A percentile compares a stretch with the other conserved stretches of the same genome.
Conservation (phyloP, 2,888 invertebrate species). For the Aricia artaxerxes region DNA sequence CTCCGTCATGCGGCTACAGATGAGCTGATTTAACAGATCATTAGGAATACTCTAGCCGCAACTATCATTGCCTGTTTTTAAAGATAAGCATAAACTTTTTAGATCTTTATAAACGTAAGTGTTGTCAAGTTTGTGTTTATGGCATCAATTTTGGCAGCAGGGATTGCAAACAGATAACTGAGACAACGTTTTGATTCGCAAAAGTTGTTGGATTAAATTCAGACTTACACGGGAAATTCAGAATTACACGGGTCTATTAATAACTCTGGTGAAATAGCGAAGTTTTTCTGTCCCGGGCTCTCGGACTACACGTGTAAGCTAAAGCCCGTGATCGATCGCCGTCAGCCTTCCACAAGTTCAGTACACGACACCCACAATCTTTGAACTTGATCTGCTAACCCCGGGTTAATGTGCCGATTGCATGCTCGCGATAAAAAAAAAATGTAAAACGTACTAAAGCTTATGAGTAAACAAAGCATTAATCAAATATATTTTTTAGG, state of each 20-base stretch:
- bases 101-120: too few relatives aligned
- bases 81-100: too few relatives aligned
- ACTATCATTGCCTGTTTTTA: too few relatives aligned
- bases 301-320: conserved; percentile 1
- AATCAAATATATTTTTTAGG: not conserved
- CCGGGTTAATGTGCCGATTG: conserved; percentile 31
- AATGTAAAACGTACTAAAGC: not conserved
- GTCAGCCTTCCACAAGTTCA: conserved; percentile 43
- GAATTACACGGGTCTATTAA: not conserved
- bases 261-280: not conserved
- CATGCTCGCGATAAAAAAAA: conserved; percentile 9
- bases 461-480: conserved; percentile 13
- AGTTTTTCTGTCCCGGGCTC: not conserved
- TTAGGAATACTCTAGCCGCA: conserved; percentile 37
- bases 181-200: too few relatives aligned
- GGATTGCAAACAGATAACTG: too few relatives aligned
- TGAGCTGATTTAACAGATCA: conserved; percentile 42
- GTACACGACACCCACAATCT: conserved; percentile 37
- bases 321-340: conserved; percentile 40
- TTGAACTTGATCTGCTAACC: conserved; percentile 35
- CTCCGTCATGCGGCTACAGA: conserved; percentile 47
- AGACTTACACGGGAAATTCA: not conserved
- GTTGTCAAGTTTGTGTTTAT: too few relatives aligned
- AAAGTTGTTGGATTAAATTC: too few relatives aligned
- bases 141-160: too few relatives aligned